Percentiles rank a stretch among this genome's conserved stretches.
Evolutionary conservation across 2,888 invertebrate species (phyloP).

Genomic region (Falcaria lacertinaria): DNA sequence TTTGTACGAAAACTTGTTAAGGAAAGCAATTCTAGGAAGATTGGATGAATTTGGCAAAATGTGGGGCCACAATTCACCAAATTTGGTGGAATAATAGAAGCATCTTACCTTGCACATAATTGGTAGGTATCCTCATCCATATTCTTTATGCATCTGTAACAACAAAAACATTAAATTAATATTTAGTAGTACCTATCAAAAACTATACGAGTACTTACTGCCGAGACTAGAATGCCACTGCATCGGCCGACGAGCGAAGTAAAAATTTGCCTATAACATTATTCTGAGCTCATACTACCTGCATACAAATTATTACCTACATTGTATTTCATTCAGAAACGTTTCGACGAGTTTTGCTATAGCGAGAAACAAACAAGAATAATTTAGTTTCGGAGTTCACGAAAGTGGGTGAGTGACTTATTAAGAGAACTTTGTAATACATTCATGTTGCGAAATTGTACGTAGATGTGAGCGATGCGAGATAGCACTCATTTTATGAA

Average conservation of each 20-base stretch:
- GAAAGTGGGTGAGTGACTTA: background rate
- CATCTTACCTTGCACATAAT: conserved; percentile 25
- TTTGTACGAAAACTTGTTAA: background rate
- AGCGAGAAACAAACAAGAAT: background rate
- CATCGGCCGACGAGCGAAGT: background rate
- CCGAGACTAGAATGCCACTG: no score
- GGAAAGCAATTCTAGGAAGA: background rate
- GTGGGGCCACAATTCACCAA: background rate
- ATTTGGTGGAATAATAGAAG: background rate
- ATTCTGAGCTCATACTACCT: background rate
- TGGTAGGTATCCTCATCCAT: conserved; percentile 35
- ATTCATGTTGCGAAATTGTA: background rate
- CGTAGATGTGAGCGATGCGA: background rate
- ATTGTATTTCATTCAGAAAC: conserved; percentile 2
- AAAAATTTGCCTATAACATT: conserved; percentile 1
- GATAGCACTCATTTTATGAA: background rate
- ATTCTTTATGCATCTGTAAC: conserved; percentile 55
- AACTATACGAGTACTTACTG: no score
- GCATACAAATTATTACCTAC: conserved; percentile 2
- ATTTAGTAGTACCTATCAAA: no score
- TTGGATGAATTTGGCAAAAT: background rate
- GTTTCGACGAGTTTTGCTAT: background rate
- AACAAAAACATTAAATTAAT: conserved; percentile 18
- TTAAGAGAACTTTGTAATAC: background rate
- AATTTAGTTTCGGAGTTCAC: background rate